A percentile compares a stretch with the other conserved stretches of the same genome.
Evolutionary conservation across 2,113 vertebrate species (phyloP).

Genomic region (Lipophrys pholis): DNA sequence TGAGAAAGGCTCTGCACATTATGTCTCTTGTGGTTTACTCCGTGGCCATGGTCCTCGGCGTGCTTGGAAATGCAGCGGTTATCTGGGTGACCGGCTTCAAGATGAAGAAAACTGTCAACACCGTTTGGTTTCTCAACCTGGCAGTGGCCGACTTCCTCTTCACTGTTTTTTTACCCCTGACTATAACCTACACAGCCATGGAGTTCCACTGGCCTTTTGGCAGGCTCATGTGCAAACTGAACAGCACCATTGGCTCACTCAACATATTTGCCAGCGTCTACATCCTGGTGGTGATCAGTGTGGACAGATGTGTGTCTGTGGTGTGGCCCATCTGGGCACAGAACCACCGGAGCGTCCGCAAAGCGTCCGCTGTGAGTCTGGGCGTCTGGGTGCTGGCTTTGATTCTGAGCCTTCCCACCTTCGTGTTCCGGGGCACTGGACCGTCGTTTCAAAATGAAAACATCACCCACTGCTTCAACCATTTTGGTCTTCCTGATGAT

Average conservation of each 20-base stretch:
- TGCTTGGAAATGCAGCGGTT: constrained; percentile 88
- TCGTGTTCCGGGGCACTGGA: constrained; percentile 79
- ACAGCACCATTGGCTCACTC: constrained; percentile 80
- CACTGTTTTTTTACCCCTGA: constrained; percentile 84
- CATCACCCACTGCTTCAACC: constrained; percentile 80
- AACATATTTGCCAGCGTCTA: constrained; percentile 90
- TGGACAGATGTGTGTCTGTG: constrained; percentile 87
- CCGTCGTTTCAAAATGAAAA: constrained; percentile 57
- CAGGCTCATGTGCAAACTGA: constrained; percentile 85
- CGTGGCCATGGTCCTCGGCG: constrained; percentile 85
- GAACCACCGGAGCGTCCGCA: constrained; percentile 83
- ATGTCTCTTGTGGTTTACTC: constrained; percentile 81
- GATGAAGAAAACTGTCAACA: constrained; percentile 89
- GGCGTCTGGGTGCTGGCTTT: constrained; percentile 85
- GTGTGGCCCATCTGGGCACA: constrained; percentile 87
- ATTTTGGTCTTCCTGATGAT: constrained; percentile 78
- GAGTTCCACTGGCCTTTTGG: constrained; percentile 88
- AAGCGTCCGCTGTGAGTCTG: constrained; percentile 79
- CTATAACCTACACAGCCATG: constrained; percentile 81
- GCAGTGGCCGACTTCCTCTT: constrained; percentile 89
- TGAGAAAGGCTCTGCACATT: constrained; percentile 70
- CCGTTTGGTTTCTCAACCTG: constrained; percentile 87
- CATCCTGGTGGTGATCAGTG: constrained; percentile 87
- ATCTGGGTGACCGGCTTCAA: constrained; percentile 90
- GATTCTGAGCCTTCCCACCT: constrained; percentile 81